Evolutionary conservation across 2,113 vertebrate genomes (phyloP).

Genomic region (Petroica traversi): DNA sequence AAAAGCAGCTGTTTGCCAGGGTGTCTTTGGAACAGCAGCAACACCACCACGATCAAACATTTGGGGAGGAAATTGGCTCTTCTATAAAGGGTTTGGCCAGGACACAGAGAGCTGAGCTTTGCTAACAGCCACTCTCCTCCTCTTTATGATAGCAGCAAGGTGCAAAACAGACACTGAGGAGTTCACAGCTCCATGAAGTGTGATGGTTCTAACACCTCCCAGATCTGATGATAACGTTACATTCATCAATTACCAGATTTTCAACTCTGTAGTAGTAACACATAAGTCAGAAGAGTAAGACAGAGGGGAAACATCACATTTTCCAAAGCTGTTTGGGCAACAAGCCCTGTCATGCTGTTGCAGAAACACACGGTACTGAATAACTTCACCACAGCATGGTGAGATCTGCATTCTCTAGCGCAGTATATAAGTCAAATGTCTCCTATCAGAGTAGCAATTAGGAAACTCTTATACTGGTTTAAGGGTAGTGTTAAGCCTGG

Average conservation of each 20-base stretch:
- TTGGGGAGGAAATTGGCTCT: conserved; percentile 57
- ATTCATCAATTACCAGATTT: background rate
- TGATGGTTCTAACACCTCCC: conserved; percentile 18
- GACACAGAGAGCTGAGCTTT: background rate
- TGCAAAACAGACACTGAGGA: conserved; percentile 17
- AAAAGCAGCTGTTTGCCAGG: background rate
- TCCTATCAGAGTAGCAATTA: background rate
- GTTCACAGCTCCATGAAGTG: background rate
- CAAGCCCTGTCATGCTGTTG: background rate
- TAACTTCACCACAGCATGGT: background rate
- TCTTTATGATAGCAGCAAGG: conserved; percentile 2
- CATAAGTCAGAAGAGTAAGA: background rate
- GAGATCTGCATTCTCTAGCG: background rate
- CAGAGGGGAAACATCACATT: background rate
- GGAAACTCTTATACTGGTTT: background rate
- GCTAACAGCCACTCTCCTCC: background rate
- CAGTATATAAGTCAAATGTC: background rate
- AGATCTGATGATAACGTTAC: background rate
- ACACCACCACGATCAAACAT: conserved; percentile 46
- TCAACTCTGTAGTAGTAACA: background rate
- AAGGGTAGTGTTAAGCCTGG: background rate
- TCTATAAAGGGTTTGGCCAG: conserved; percentile 6
- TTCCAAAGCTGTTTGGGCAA: background rate
- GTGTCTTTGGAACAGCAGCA: conserved; percentile 14
- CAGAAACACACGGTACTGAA: background rate